Base-by-base conservation (phyloP, 2,797 vertebrate species). In the Labeo calbasu region DNA sequence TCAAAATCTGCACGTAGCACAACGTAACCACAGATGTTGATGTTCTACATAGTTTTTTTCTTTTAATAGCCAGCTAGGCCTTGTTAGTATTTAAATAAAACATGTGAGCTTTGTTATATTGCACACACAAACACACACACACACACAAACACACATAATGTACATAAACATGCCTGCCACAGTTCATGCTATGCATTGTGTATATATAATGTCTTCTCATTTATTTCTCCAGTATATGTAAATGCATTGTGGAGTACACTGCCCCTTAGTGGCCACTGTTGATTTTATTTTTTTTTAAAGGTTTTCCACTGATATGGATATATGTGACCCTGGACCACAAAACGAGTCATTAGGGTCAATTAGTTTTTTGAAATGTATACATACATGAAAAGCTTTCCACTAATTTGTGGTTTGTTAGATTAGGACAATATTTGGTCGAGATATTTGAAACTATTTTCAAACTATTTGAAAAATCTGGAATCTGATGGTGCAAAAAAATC, bases 191-290 rank as follows among this genome's bases (percentile, higher is more conserved):
- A n/a, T 15, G 25, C 4, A 40, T 50, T 77, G 55, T 53, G 61
- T 81, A 28, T 66, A 32, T 72, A 32, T 80, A 80, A 36, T 77
- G 46, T 79, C 40, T 68, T 51, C 40, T 77, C 57, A n/a, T 77
- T 50, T 43, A 68, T 32, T 75, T 25, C 59, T 79, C 40, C 70
- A 65, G 10, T 84, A 15, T 15, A 25, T 13, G 13, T 46, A 79
- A 48, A 78, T 10, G 40, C 48, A 51, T 2, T 43, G 28, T 69
- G 84, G 88, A 59, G 36, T 69, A 32, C 48, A 81, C 77, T 87
- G 79, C 79, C 85, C 59, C 83, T 23, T 79, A 82, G 85, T 85
- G 88, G 86, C 68, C 25, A 53, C 25, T 32, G 7, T 51, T 53
- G 48, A 68, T 15, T 59, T 57, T 40, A 14, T 2, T 2, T 28